Evolutionary conservation across 2,888 invertebrate genomes (phyloP), one percentile per base, ranked within the genome.

Genomic region (Machimus atricapillus): DNA sequence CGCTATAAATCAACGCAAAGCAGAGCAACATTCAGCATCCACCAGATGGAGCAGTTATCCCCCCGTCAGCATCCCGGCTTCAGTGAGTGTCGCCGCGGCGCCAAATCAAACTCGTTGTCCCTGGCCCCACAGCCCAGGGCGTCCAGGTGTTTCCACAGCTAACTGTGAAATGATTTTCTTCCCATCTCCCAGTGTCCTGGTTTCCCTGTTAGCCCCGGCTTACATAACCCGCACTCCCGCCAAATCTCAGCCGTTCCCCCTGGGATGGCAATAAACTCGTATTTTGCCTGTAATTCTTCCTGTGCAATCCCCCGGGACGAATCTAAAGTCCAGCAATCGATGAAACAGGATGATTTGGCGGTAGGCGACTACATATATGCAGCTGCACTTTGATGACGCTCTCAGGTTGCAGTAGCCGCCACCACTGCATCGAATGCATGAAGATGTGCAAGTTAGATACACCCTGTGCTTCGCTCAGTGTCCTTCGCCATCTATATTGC

Each of bases 151-250:
- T 14, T 82, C 19, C 27, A 37, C 37, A 82, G 12, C 5, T 52
- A 66, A 58, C 66, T 82, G 82, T 66, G 19, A 82, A 82, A 82
- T 82, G 37, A 52, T 31, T 82, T 82, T 66, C 46, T 81, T 81
- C 81, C 27, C 52, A 3, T 43, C 12, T 81, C 37, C 19, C 34
- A n/a, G 23, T 76, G 16, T 31, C 37, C 76, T 16, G 76, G n/a
- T 74, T 6, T 74, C 12, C 74, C 19, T 2, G 27, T 66, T 23
- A 8, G n/a, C n/a, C 23, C 23, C 27, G 12, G 23, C 2, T 2
- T 56, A n/a, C 19, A 66, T 14, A 5, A n/a, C 7, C 52, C 52
- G 7, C 52, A 52, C 7, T 16, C 52, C 6, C n/a, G 1, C 1
- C n/a, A 16, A 52, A 19, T 52, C 52, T 52, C 31, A 52, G 31